Base-by-base conservation (phyloP, 2,113 vertebrate genomes). In the Seriola aureovittata region DNA sequence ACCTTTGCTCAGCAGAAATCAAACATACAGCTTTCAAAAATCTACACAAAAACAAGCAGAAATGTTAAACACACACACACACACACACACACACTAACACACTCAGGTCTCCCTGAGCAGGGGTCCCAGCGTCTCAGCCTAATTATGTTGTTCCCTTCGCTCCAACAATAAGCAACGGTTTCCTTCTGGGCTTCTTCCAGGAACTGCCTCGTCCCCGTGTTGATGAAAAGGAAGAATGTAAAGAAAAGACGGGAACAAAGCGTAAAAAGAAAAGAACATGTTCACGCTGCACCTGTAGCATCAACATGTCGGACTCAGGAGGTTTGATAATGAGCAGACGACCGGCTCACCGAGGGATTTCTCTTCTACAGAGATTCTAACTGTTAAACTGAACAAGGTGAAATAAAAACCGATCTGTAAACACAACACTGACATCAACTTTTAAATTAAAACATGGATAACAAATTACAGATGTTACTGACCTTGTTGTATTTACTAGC, bases 181-280 rank as follows among this genome's bases (percentile, higher is more conserved):
- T 85, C 58, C 75, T 71, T 81, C 9, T n/a, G 67, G 0, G 62
- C 77, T 60, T 5, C 78, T 75, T 88, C 81, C 84, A 86, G 81
- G 74, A 84, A 81, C 44, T 9, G 23, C 11, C 19, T 65, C 57
- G 10, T 23, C 71, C 50, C 38, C 3, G 42, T 2, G 72, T 12
- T 4, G 21, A n/a, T 65, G 57, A 75, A 59, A 34, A 25, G 64
- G 16, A 68, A 78, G 32, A 62, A 66, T 11, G 25, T 48, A 50
- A 21, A 34, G 58, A 71, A 48, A 55, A 34, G 21, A 25, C 16
- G 12, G 29, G 14, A 77, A 73, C 34, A 63, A 60, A 79, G 48
- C 5, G 57, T 36, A 10, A 8, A 75, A 32, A 71, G 32, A 19
- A 54, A 64, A 52, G 21, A 48, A 29, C 7, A 17, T 5, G 64